These are phyloP conservation scores for Delia radicum DNA, from an alignment of 1,140 invertebrate species.

Conservation along the genomic window DNA sequence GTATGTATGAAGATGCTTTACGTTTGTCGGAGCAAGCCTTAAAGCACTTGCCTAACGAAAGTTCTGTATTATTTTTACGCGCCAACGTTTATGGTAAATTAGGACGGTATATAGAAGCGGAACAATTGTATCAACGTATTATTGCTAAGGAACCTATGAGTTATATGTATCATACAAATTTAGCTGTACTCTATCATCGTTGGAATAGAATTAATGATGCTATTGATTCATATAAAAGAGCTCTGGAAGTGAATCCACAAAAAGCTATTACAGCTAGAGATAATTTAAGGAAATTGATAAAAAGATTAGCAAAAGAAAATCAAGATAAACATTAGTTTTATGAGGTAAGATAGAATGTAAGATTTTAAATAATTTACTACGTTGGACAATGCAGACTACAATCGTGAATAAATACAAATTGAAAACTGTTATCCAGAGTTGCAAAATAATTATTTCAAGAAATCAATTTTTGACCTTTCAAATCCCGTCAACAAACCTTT, in stretches of 20 bases:
- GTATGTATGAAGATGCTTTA: conserved; percentile 68
- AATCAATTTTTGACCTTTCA: too few species aligned
- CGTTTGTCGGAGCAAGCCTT: conserved; percentile 70
- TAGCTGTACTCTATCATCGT: conserved; percentile 89
- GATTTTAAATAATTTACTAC: too few species aligned
- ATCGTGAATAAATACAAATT: too few species aligned
- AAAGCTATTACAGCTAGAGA: conserved; percentile 42
- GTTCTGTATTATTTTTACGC: conserved; percentile 80
- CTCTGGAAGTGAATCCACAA: conserved; percentile 52
- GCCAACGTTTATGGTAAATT: conserved; percentile 87
- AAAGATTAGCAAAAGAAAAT: conserved; percentile 29
- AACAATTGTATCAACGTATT: conserved; percentile 76
- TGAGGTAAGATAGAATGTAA: too few species aligned
- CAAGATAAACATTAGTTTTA: not conserved
- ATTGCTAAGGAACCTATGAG: conserved; percentile 69
- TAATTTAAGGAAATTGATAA: conserved; percentile 43
- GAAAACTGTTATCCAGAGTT: too few species aligned
- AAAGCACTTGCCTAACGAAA: conserved; percentile 67
- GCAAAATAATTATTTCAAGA: too few species aligned
- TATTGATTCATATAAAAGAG: conserved; percentile 72
- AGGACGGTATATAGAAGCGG: conserved; percentile 73
- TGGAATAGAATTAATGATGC: conserved; percentile 81
- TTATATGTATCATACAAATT: conserved; percentile 78
- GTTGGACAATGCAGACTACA: too few species aligned
- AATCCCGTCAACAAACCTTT: too few species aligned